Conservation (phyloP, 2,113 vertebrate species). For the Cisticola juncidis region DNA sequence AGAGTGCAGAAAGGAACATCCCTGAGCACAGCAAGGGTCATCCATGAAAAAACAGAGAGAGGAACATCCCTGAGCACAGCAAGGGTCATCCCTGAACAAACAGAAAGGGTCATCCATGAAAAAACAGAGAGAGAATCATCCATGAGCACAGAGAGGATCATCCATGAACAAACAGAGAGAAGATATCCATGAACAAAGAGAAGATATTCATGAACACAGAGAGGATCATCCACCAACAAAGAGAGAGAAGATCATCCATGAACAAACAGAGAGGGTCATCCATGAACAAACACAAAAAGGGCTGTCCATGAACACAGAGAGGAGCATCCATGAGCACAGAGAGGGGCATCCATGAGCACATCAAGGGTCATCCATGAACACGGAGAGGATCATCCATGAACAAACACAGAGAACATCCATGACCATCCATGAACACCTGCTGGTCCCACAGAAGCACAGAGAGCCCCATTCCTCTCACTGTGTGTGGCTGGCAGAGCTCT, state of each 20-base stretch:
- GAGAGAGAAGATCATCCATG: no score
- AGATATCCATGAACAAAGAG: background rate
- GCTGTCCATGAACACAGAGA: background rate
- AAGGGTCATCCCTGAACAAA: background rate
- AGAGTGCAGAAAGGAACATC: background rate
- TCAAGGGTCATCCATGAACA: background rate
- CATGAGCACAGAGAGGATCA: background rate
- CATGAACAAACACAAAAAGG: background rate
- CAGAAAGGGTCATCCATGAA: background rate
- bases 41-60: background rate
- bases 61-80: background rate
- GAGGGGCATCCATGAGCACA: background rate
- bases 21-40: background rate
- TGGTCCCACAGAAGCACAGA: background rate
- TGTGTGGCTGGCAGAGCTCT: background rate
- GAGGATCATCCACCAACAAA: background rate
- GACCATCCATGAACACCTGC: background rate
- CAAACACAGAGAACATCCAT: background rate
- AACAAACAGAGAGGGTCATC: background rate
- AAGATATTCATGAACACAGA: no score
- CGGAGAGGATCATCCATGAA: no score
- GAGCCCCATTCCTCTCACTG: rapidly evolving
- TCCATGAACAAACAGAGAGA: background rate
- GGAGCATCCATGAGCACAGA: no score
- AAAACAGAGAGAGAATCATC: background rate